A percentile compares a stretch with the other conserved stretches of the same genome.
phyloP scores from a whole-genome alignment of 2,797 vertebrate genomes.

The Apogon hyalosoma region DNA sequence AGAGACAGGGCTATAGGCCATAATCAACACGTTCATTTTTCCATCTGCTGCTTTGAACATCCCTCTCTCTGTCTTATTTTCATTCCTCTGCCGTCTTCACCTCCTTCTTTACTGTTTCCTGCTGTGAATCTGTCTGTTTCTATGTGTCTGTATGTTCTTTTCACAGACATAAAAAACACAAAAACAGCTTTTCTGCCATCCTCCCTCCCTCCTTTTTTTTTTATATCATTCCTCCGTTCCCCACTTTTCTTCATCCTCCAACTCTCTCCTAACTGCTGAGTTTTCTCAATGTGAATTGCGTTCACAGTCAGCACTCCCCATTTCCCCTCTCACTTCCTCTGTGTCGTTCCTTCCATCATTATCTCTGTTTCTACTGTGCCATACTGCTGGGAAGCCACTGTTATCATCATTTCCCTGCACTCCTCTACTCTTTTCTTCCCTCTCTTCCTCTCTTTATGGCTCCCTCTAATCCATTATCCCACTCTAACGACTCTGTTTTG shows the following conservation, averaged over 20 bases:
- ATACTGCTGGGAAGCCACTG: constrained; percentile 64
- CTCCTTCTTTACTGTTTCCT: constrained; percentile 20
- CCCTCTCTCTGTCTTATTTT: constrained; percentile 15
- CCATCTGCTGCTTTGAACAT: constrained; percentile 57
- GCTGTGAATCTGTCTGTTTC: constrained; percentile 43
- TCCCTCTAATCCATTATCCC: constrained; percentile 72
- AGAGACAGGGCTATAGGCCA: constrained; percentile 51
- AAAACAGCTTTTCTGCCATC: constrained; percentile 26
- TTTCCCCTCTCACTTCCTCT: constrained; percentile 31
- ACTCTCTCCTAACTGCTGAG: constrained; percentile 49
- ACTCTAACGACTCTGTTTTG: constrained; percentile 64
- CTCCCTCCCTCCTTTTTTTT: constrained; percentile 13
- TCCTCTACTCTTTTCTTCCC: constrained; percentile 29
- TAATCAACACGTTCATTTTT: constrained; percentile 62
- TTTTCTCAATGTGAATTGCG: constrained; percentile 48
- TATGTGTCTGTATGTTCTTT: constrained; percentile 18
- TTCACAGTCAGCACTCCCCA: constrained; percentile 44
- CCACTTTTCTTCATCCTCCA: constrained; percentile 23
- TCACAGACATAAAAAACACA: constrained; percentile 8
- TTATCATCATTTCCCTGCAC: constrained; percentile 66
- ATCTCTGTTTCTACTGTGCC: constrained; percentile 65
- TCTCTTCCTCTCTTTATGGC: constrained; percentile 49
- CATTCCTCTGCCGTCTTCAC: constrained; percentile 5
- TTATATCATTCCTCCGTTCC: constrained; percentile 31
- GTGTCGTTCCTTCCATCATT: constrained; percentile 62